Base-by-base conservation (phyloP, 1,140 invertebrate genomes). In the Cotesia glomerata region DNA sequence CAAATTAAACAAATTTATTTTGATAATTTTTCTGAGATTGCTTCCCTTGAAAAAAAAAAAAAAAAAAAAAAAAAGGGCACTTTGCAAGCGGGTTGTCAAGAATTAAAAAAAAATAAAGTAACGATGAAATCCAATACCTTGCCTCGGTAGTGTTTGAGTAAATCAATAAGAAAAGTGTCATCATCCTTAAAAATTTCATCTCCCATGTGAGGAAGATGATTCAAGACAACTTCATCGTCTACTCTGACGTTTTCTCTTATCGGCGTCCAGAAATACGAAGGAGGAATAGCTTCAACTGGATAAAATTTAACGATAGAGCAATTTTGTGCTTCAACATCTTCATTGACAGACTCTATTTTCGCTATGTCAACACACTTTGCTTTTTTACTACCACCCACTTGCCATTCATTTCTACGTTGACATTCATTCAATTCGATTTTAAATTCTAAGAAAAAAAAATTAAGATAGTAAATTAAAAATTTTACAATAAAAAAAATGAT, bases 221-320 rank as follows among this genome's bases (percentile, higher is more conserved):
- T 97, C 0, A 99, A 87, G 5, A 98, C 96, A 0, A 96, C 98
- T 88, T 99, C 98, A 88, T 99, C 98, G 88, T 99, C 97, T 2
- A 98, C 97, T 95, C 98, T 97, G 77, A 98, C 98, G 84, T 99
- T 99, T 81, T 98, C 95, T 82, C 98, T 96, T 39, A 98, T 94
- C 0, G 96, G 96, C 7, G 97, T 96, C 97, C 97, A 99, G 0
- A 94, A 97, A 80, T 98, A 98, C 97, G 98, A 98, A 0, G 95
- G 96, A 0, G 97, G 97, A 73, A 98, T 97, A 0, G 96, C 93
- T 16, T 93, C 94, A 0, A 98, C 94, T 0, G 95, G 92, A 85
- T 95, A 95, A 69, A 98, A 94, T 35, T 95, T 92, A 78, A 94
- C 92, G 54, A 98, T 92, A 13, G 94, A 91, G 74, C 89, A 88